Conservation (phyloP, 2,113 vertebrate species). For the Hemiprocne comata region DNA sequence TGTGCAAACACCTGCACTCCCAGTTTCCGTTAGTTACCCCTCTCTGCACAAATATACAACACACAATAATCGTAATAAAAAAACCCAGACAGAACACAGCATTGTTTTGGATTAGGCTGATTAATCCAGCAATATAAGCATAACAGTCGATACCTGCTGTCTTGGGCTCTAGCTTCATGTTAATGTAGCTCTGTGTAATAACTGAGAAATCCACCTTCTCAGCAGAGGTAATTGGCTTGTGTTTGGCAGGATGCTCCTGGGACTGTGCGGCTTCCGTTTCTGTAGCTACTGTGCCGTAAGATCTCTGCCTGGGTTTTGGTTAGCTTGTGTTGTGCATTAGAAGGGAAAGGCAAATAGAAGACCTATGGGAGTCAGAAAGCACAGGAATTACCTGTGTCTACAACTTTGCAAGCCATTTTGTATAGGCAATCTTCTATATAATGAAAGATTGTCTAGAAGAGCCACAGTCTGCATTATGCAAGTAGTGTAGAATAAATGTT, state of each 20-base stretch:
- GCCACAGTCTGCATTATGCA: background rate
- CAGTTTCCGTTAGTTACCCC: background rate
- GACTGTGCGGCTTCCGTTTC: background rate
- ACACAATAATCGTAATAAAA: background rate
- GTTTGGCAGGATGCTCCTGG: fast-evolving
- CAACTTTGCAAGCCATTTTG: background rate
- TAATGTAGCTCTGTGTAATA: background rate
- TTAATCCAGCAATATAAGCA: background rate
- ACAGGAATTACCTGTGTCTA: background rate
- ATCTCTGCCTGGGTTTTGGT: background rate
- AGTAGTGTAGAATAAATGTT: background rate
- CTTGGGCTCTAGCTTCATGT: background rate
- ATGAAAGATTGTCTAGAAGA: background rate
- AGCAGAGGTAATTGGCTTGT: background rate
- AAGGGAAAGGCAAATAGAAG: background rate
- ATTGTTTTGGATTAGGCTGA: background rate
- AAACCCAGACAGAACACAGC: background rate
- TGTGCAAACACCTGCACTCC: background rate
- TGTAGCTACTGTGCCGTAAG: background rate
- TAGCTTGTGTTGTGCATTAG: background rate
- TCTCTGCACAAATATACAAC: background rate
- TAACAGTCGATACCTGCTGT: background rate
- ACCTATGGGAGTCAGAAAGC: background rate
- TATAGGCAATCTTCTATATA: background rate
- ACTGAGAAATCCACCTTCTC: background rate